Conservation (phyloP, 1,140 invertebrate genomes). For the Rhopalosiphum maidis region DNA sequence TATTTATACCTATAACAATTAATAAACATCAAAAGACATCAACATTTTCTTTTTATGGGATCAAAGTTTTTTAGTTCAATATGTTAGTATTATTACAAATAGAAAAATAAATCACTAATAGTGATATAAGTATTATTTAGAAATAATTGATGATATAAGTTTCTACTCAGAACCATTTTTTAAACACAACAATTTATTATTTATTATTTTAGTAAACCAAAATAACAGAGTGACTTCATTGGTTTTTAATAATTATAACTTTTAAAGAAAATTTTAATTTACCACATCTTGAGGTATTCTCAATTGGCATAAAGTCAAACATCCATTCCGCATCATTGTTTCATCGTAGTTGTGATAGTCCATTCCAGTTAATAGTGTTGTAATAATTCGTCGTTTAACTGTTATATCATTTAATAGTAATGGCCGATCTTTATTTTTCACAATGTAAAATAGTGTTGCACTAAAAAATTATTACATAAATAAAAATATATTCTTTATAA, state of each 20-base stretch:
- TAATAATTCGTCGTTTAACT: slow-evolving; percentile 80
- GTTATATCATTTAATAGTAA: slow-evolving; percentile 66
- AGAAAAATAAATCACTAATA: not conserved
- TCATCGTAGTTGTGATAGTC: slow-evolving; percentile 80
- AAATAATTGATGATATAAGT: too few relatives aligned
- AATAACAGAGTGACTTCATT: not conserved
- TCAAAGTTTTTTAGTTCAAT: not conserved
- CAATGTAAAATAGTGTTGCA: slow-evolving; percentile 93
- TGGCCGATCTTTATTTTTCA: slow-evolving; percentile 80
- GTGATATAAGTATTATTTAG: not conserved
- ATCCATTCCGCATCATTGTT: slow-evolving; percentile 95
- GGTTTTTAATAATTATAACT: not conserved
- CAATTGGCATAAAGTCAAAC: slow-evolving; percentile 92
- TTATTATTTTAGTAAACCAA: not conserved
- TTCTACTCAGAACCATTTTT: not conserved
- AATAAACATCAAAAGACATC: not conserved
- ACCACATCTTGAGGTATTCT: slow-evolving; percentile 94
- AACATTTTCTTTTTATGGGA: not conserved
- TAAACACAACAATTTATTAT: not conserved
- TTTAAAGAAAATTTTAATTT: slow-evolving; percentile 63
- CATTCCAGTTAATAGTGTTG: slow-evolving; percentile 87
- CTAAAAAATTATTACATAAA: slow-evolving; percentile 65
- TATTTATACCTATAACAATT: not conserved
- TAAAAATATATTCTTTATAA: not conserved
- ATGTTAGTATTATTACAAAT: not conserved